These are phyloP conservation scores for Tipula unca DNA, from an alignment of 2,888 invertebrate genomes.

Conservation along the genomic window DNA sequence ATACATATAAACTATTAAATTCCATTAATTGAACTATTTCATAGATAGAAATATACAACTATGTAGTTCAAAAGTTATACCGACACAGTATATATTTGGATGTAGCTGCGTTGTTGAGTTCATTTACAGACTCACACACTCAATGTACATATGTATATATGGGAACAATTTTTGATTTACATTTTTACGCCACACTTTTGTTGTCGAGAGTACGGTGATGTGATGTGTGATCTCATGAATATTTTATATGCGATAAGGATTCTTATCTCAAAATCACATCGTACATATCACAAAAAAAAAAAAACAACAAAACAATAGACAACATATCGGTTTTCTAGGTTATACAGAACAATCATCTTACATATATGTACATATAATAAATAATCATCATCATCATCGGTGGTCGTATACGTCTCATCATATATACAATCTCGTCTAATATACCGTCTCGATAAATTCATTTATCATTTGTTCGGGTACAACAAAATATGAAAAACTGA, in stretches of 20 bases:
- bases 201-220: background rate
- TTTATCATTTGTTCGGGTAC: background rate
- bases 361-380: no score
- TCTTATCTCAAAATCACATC: background rate
- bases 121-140: background rate
- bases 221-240: background rate
- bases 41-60: background rate
- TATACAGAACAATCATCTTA: background rate
- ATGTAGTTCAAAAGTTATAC: background rate
- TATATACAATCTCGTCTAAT: background rate
- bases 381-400: background rate
- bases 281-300: background rate
- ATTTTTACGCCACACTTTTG: background rate
- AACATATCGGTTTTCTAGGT: background rate
- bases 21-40: background rate
- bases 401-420: background rate
- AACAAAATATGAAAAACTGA: background rate
- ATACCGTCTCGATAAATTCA: background rate
- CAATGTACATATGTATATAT: background rate
- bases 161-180: background rate
- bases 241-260: background rate
- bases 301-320: no score
- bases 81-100: background rate
- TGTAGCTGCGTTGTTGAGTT: background rate
- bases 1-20: background rate